Percentiles rank a stretch among this genome's conserved stretches.
These are phyloP conservation scores for Taenaris catops DNA, from an alignment of 2,888 invertebrate genomes.

Conservation along the genomic window DNA sequence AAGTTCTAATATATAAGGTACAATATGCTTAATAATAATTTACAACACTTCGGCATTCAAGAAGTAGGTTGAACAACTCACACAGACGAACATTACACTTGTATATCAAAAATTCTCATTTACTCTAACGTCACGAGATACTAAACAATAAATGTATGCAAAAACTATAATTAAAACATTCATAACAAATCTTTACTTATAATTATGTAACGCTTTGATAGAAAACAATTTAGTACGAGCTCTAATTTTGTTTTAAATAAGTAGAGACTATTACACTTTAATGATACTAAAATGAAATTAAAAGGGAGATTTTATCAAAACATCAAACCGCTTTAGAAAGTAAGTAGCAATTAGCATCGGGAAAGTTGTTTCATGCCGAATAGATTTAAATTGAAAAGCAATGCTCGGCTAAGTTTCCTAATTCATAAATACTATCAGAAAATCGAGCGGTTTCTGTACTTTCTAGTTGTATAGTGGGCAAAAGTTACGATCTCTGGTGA, in stretches of 20 bases:
- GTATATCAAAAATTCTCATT: constrained; percentile 73
- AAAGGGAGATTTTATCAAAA: constrained; percentile 21
- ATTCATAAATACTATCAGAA: constrained; percentile 59
- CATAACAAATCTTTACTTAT: neutral
- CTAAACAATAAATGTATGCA: constrained; percentile 14
- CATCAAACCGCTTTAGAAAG: constrained; percentile 27
- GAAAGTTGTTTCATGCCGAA: constrained; percentile 30
- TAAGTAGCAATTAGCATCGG: constrained; percentile 28
- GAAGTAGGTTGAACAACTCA: constrained; percentile 77
- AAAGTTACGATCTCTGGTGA: constrained; percentile 68
- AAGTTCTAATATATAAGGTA: constrained; percentile 49
- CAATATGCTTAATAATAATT: too few relatives aligned
- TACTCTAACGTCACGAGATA: constrained; percentile 35
- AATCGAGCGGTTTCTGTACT: constrained; percentile 60
- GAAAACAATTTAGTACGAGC: too few relatives aligned
- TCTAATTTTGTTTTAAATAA: too few relatives aligned
- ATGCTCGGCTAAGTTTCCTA: constrained; percentile 34
- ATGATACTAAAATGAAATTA: too few relatives aligned
- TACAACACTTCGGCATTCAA: constrained; percentile 62
- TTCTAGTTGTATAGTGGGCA: constrained; percentile 64
- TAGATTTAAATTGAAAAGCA: constrained; percentile 30
- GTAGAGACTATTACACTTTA: too few relatives aligned
- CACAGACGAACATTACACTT: constrained; percentile 55
- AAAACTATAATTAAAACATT: constrained; percentile 12
- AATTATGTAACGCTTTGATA: too few relatives aligned